Evolutionary conservation across 2,888 invertebrate species (phyloP).

Genomic region (Protonemura montana): DNA sequence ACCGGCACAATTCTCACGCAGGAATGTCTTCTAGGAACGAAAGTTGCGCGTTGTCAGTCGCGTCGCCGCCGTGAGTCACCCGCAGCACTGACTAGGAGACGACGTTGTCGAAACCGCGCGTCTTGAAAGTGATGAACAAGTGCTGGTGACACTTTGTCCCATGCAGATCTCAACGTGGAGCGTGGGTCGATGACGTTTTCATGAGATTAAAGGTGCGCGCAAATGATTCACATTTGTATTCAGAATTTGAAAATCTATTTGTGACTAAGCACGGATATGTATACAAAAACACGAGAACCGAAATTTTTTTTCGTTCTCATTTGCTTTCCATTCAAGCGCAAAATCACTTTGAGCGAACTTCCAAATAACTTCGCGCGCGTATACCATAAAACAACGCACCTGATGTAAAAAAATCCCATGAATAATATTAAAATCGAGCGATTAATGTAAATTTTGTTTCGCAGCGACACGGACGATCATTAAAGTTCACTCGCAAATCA

Average conservation of each 20-base stretch:
- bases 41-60: not conserved
- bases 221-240: no score
- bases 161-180: no score
- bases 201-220: no score
- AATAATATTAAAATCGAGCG: slow-evolving; percentile 19
- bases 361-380: not conserved
- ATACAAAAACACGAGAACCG: no score
- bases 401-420: not conserved
- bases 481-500: slow-evolving; percentile 4
- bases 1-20: not conserved
- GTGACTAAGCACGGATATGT: no score
- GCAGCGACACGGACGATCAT: not conserved
- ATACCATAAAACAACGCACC: not conserved
- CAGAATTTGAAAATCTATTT: no score
- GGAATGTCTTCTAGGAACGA: not conserved
- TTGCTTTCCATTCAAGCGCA: no score
- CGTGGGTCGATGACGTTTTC: no score
- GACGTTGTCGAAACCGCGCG: no score
- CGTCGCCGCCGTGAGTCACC: not conserved
- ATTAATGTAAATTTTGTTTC: slow-evolving; percentile 13
- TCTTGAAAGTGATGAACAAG: no score
- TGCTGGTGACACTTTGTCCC: no score
- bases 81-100: not conserved
- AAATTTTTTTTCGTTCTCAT: no score
- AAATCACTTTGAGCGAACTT: not conserved